Percentiles rank a stretch among this genome's conserved stretches.
Conservation (phyloP, 2,888 invertebrate genomes). For the Merodon equestris region DNA sequence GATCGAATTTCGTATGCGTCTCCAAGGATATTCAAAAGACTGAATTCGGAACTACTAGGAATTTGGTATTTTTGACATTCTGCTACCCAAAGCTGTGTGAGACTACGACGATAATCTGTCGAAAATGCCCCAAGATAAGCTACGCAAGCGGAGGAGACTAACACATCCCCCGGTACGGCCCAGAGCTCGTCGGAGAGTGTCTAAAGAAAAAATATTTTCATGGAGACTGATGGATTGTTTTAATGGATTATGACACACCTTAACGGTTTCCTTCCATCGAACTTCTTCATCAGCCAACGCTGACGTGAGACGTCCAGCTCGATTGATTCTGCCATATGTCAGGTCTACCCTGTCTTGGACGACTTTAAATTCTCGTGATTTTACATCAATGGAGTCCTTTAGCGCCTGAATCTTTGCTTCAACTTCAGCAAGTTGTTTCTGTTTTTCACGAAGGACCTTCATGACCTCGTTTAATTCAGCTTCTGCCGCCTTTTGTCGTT, state of each 20-base stretch:
- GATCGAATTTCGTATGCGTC: conserved; percentile 92
- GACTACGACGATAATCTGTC: conserved; percentile 83
- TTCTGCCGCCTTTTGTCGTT: conserved; percentile 88
- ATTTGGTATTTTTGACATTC: conserved; percentile 84
- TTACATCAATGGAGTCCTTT: conserved; percentile 83
- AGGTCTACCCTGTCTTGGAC: conserved; percentile 87
- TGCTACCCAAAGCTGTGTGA: conserved; percentile 85
- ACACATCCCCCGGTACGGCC: conserved; percentile 91
- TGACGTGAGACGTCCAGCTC: conserved; percentile 91
- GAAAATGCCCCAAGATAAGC: conserved; percentile 96
- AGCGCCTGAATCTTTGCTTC: conserved; percentile 83
- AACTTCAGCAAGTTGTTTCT: conserved; percentile 88
- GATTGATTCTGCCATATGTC: conserved; percentile 87
- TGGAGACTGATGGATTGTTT: too few relatives aligned
- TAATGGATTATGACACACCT: too few relatives aligned
- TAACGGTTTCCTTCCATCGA: conserved; percentile 89
- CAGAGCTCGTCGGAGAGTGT: conserved; percentile 83
- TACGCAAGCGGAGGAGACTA: conserved; percentile 91
- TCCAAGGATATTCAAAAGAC: conserved; percentile 85
- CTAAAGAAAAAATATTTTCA: conserved; percentile 76
- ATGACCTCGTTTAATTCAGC: conserved; percentile 87
- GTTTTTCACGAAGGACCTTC: conserved; percentile 87
- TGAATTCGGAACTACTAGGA: conserved; percentile 85
- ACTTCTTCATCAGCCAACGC: conserved; percentile 92
- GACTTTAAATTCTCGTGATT: conserved; percentile 87